phyloP scores from a whole-genome alignment of 2,797 vertebrate species.

The Myotis daubentonii region DNA sequence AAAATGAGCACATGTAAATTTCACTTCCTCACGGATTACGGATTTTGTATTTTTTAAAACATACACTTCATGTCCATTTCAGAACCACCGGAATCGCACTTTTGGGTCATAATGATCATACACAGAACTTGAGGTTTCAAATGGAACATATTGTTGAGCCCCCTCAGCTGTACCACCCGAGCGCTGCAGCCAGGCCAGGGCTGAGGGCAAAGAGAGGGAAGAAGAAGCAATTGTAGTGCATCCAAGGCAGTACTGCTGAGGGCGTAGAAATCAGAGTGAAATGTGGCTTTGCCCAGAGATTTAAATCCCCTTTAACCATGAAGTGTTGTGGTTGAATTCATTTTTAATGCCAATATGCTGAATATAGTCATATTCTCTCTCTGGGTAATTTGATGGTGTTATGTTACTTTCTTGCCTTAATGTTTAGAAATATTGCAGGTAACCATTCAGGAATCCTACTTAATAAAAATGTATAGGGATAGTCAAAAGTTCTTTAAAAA shows the following conservation, averaged over 20 bases:
- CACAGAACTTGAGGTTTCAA: background rate
- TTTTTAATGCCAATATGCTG: slow-evolving; percentile 59
- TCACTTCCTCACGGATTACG: background rate
- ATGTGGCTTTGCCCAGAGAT: slow-evolving; percentile 12
- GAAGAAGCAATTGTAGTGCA: background rate
- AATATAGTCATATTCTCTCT: slow-evolving; percentile 41
- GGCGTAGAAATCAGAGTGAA: slow-evolving; percentile 17
- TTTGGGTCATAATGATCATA: background rate
- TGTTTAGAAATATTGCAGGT: slow-evolving; percentile 56
- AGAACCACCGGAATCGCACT: background rate
- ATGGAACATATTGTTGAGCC: background rate
- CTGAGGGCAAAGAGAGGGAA: background rate
- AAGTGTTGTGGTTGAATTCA: slow-evolving; percentile 41
- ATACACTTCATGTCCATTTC: background rate
- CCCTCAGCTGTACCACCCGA: background rate
- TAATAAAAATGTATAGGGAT: background rate
- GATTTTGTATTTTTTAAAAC: background rate
- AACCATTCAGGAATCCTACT: background rate
- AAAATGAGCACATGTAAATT: background rate
- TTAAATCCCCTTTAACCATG: slow-evolving; percentile 44
- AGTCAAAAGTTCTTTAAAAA: slow-evolving; percentile 40
- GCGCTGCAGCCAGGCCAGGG: background rate
- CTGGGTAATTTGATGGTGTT: slow-evolving; percentile 29
- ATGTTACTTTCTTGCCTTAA: slow-evolving; percentile 41
- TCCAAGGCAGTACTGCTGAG: background rate